phyloP scores from a whole-genome alignment of 2,113 vertebrate species.

The Irena cyanogastra region DNA sequence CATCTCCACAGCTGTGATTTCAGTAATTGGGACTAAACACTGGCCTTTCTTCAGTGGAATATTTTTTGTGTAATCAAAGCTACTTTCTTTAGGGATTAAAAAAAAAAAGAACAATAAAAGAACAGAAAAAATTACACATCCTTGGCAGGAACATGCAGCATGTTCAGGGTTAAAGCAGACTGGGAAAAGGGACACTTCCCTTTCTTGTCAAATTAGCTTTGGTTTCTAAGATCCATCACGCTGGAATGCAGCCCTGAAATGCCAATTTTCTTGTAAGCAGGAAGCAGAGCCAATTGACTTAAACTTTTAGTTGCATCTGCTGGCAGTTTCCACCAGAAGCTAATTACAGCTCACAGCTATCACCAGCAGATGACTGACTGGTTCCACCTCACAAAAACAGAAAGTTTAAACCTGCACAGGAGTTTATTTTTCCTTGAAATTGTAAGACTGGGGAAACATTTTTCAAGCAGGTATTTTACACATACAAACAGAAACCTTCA shows the following conservation, averaged over 20 bases:
- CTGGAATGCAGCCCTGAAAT: constrained; percentile 15
- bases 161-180: constrained; percentile 29
- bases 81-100: background rate
- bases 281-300: constrained; percentile 54
- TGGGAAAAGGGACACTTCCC: constrained; percentile 34
- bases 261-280: constrained; percentile 25
- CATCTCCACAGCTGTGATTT: background rate
- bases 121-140: background rate
- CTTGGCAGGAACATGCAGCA: background rate
- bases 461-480: background rate
- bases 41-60: background rate
- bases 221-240: constrained; percentile 26
- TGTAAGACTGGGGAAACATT: background rate
- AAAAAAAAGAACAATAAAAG: background rate
- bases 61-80: background rate
- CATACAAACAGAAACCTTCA: background rate
- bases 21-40: background rate
- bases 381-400: background rate
- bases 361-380: background rate
- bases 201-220: constrained; percentile 34
- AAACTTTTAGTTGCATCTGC: constrained; percentile 35
- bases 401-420: background rate
- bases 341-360: constrained; percentile 40
- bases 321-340: constrained; percentile 39
- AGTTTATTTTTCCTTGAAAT: background rate